Evolutionary conservation across 1,140 invertebrate species (phyloP), one percentile per base, ranked within the genome.

Genomic region (Lasioglossum albipes): DNA sequence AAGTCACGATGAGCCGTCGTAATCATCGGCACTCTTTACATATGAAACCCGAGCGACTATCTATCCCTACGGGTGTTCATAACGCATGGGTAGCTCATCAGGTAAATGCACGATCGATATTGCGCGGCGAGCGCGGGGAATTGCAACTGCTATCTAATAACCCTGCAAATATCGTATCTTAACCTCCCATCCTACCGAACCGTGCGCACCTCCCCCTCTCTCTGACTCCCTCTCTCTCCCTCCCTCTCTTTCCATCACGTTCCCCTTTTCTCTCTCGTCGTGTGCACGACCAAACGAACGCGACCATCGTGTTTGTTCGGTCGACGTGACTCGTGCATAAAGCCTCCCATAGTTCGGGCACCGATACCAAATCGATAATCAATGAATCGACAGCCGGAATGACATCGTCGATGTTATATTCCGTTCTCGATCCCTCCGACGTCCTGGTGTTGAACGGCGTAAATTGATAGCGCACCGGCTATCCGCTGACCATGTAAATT

Each of bases 71-170:
- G 78, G 67, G 74, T 80, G 83, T 90, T 90, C 86, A 89, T 90
- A 90, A 89, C 88, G 87, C 88, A 89, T 81, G 82, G 86, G 65
- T 85, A 87, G 88, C 87, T 90, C 89, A 90, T 90, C 88, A 87
- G 82, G 89, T 84, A 90, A 90, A 89, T 89, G 89, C 78, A 82
- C 83, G 86, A 89, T 88, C 81, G 84, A 90, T 89, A 89, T 76
- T 61, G 42, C 79, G 71, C 65, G 75, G 73, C 64, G 59, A 86
- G 77, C 75, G 76, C 69, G 54, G 80, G 76, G 84, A 87, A 88
- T 88, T 82, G 88, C 83, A 85, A 86, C 81, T 87, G 75, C 89
- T 89, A 85, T 90, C 88, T 90, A 90, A 89, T 90, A 89, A 88
- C 84, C 86, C 83, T 77, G 87, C 87, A 89, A 90, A 90, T 90